These are phyloP conservation scores for Zeugodacus cucurbitae DNA, from an alignment of 1,140 invertebrate genomes.

Conservation along the genomic window DNA sequence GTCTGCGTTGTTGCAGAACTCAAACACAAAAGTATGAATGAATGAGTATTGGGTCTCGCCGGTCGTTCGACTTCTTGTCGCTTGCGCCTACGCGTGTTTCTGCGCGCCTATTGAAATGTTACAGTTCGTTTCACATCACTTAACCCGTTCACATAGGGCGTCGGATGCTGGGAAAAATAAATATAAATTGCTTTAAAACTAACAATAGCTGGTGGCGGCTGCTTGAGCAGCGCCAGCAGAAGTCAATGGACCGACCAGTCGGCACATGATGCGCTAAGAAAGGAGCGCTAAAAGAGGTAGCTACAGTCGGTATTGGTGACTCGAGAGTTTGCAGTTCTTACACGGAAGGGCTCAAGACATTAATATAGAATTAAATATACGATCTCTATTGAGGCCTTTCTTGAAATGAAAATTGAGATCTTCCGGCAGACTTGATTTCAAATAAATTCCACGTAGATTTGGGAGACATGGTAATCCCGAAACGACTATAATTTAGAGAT, in stretches of 20 bases:
- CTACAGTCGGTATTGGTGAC: not conserved
- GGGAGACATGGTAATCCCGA: too few relatives aligned
- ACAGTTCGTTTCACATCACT: slow-evolving; percentile 46
- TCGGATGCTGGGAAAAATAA: slow-evolving; percentile 15
- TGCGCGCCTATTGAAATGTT: slow-evolving; percentile 44
- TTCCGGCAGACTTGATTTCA: too few relatives aligned
- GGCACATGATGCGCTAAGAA: not conserved
- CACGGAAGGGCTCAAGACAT: too few relatives aligned
- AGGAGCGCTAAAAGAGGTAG: not conserved
- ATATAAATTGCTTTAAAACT: not conserved
- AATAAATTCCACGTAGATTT: too few relatives aligned
- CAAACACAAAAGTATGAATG: slow-evolving; percentile 34
- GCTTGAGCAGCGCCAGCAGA: not conserved
- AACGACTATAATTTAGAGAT: too few relatives aligned
- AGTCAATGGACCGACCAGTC: not conserved
- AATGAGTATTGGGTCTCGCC: not conserved
- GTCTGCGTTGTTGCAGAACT: not conserved
- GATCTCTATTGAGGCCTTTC: too few relatives aligned
- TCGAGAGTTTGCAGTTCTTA: not conserved
- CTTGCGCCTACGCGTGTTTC: not conserved
- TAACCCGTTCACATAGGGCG: slow-evolving; percentile 36
- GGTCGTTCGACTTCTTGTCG: not conserved
- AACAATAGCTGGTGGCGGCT: not conserved
- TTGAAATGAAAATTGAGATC: too few relatives aligned
- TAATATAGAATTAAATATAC: too few relatives aligned